Percentiles rank a stretch among this genome's conserved stretches.
phyloP scores from a whole-genome alignment of 2,888 invertebrate genomes.

The Plagodis pulveraria region DNA sequence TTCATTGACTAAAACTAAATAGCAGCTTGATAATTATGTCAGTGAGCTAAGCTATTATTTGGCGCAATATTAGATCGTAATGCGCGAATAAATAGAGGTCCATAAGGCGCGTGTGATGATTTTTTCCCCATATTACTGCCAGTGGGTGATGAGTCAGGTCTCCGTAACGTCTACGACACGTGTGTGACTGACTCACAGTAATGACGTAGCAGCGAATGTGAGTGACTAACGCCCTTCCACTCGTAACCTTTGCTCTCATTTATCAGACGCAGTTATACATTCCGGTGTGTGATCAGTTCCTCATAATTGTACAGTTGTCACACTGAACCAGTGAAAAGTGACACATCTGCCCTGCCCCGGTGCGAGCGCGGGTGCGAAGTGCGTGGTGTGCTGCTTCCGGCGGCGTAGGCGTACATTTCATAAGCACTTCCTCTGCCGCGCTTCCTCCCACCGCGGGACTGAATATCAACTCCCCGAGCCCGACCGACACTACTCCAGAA shows the following conservation, averaged over 20 bases:
- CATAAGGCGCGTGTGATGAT: conserved; percentile 32
- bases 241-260: conserved; percentile 56
- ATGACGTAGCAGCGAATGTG: conserved; percentile 58
- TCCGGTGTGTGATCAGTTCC: conserved; percentile 42
- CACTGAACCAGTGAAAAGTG: conserved; percentile 18
- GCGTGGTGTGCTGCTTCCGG: conserved; percentile 72
- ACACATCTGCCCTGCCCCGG: conserved; percentile 4
- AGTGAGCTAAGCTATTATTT: too few species aligned
- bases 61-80: neutral
- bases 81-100: conserved; percentile 16
- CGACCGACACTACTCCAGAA: conserved; percentile 35
- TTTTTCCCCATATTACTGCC: conserved; percentile 51
- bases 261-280: conserved; percentile 52
- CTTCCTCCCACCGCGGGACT: conserved; percentile 65
- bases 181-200: conserved; percentile 68
- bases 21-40: too few species aligned
- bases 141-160: conserved; percentile 69
- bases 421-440: conserved; percentile 72
- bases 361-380: conserved; percentile 18
- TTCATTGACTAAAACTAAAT: too few species aligned
- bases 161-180: conserved; percentile 72
- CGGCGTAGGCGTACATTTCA: conserved; percentile 71
- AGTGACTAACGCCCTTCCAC: conserved; percentile 56
- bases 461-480: conserved; percentile 31
- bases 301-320: conserved; percentile 16